Conservation (phyloP, 2,797 vertebrate species). For the Buceros bicornis region DNA sequence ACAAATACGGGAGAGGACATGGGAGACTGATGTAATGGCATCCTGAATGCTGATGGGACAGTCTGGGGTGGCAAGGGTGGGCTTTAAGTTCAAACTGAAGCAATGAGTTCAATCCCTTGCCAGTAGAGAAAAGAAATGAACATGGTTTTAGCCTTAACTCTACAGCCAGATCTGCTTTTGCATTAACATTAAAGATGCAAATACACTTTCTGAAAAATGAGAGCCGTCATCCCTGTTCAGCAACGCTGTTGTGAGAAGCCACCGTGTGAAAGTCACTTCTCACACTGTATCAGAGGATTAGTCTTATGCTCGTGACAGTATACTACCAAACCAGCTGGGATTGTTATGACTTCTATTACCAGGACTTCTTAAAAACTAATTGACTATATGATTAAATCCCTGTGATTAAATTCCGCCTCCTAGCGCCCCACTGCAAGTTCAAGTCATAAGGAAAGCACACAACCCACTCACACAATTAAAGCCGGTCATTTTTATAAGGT, state of each 20-base stretch:
- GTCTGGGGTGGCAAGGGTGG: neutral
- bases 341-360: neutral
- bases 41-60: neutral
- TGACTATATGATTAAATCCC: neutral
- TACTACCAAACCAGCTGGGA: neutral
- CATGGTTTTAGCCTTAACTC: accelerated
- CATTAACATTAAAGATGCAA: neutral
- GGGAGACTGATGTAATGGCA: neutral
- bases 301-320: neutral
- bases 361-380: neutral
- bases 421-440: neutral
- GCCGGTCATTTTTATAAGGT: neutral
- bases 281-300: neutral
- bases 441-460: neutral
- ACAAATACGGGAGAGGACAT: neutral
- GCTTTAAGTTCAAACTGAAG: neutral
- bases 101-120: neutral
- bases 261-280: accelerated
- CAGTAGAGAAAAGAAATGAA: neutral
- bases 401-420: neutral
- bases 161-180: neutral
- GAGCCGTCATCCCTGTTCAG: neutral
- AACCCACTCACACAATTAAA: neutral
- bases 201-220: neutral
- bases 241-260: neutral